phyloP scores from a whole-genome alignment of 2,888 invertebrate genomes.

The Tricholauxania praeusta region DNA sequence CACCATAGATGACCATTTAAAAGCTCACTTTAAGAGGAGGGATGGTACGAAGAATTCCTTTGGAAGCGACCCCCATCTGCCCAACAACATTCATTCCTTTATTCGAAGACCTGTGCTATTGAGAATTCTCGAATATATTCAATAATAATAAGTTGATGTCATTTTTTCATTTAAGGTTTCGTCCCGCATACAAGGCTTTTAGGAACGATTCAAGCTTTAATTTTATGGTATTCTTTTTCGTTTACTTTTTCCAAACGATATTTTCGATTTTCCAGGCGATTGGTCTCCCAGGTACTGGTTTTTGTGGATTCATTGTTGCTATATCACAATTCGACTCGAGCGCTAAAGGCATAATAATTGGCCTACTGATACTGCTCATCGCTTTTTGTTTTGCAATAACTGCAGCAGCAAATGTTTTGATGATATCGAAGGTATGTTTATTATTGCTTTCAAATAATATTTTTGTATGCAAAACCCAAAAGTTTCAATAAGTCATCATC shows the following conservation, averaged over 20 bases:
- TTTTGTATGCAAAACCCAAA: no score
- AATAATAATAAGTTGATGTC: not conserved
- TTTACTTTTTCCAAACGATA: slow-evolving; percentile 96
- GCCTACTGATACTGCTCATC: slow-evolving; percentile 82
- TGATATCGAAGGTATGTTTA: slow-evolving; percentile 83
- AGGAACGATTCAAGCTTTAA: slow-evolving; percentile 99
- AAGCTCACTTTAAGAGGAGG: no score
- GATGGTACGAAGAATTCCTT: no score
- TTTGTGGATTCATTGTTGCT: slow-evolving; percentile 87
- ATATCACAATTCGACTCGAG: slow-evolving; percentile 73
- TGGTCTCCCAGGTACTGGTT: slow-evolving; percentile 86
- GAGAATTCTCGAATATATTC: no score
- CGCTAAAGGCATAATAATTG: slow-evolving; percentile 76
- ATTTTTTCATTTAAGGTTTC: slow-evolving; percentile 71
- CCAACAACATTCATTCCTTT: no score
- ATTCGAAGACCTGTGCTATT: no score
- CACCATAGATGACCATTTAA: no score
- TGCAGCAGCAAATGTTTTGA: slow-evolving; percentile 82
- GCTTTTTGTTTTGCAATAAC: slow-evolving; percentile 83
- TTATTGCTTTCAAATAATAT: not conserved
- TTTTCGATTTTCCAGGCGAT: slow-evolving; percentile 89
- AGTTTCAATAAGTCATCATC: no score
- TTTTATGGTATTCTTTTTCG: slow-evolving; percentile 99
- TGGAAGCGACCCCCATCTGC: no score
- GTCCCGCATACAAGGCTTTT: slow-evolving; percentile 99